phyloP scores from a whole-genome alignment of 2,113 vertebrate genomes.

The Barnardius zonarius region DNA sequence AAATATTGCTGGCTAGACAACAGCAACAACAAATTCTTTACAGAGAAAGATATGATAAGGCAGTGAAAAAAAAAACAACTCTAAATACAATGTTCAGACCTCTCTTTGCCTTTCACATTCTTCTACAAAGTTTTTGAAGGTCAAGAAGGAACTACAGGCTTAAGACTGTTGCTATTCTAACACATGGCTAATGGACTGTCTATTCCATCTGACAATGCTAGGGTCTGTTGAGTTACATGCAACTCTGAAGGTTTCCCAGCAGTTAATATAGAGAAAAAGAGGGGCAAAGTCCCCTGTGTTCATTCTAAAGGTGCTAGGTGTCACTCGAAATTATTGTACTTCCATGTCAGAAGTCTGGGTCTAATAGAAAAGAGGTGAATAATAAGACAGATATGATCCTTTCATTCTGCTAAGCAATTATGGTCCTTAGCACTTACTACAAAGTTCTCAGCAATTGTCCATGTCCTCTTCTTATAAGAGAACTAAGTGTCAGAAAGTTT shows the following conservation, averaged over 20 bases:
- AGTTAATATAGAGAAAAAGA: background rate
- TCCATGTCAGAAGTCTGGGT: background rate
- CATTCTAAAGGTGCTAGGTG: background rate
- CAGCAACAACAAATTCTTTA: background rate
- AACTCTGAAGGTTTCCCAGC: background rate
- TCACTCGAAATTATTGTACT: background rate
- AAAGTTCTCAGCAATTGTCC: background rate
- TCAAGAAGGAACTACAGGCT: background rate
- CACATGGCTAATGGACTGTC: background rate
- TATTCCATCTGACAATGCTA: background rate
- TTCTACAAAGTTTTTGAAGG: conserved; percentile 25
- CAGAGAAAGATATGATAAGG: background rate
- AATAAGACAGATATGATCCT: background rate
- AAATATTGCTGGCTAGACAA: background rate
- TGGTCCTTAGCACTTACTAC: background rate
- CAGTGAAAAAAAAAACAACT: background rate
- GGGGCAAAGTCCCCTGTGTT: background rate
- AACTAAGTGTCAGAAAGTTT: background rate
- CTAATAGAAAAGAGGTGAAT: background rate
- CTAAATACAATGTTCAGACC: background rate
- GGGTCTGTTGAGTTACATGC: background rate
- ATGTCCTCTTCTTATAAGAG: background rate
- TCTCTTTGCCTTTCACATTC: background rate
- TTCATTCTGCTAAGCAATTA: background rate
- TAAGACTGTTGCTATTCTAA: background rate